Evolutionary conservation across 1,140 invertebrate genomes (phyloP).

Genomic region (Amphibalanus amphitrite): DNA sequence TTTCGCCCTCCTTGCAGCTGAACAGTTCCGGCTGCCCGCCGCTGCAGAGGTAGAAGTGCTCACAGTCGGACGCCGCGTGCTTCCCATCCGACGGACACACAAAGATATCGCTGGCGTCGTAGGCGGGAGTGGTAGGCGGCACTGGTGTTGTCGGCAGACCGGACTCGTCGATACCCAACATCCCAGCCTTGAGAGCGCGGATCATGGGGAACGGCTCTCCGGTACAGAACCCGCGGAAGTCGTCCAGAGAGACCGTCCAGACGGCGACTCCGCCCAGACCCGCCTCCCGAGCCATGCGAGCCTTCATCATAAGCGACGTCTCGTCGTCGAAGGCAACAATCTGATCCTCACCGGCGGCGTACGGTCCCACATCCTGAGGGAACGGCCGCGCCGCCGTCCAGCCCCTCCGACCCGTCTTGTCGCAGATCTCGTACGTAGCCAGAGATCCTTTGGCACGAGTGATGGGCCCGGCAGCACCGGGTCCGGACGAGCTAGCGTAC

Average conservation of each 20-base stretch:
- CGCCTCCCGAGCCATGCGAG: background rate
- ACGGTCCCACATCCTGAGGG: background rate
- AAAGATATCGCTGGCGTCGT: background rate
- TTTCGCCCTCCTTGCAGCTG: background rate
- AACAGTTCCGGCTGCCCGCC: background rate
- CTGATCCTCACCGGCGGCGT: background rate
- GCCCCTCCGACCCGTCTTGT: background rate
- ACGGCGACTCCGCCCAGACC: background rate
- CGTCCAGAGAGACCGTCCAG: background rate
- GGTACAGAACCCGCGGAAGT: conserved; percentile 3
- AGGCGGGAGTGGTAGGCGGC: background rate
- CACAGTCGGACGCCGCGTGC: background rate
- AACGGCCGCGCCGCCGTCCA: background rate
- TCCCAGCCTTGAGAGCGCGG: background rate
- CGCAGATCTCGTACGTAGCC: background rate
- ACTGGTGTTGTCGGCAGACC: background rate
- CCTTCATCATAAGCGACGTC: background rate
- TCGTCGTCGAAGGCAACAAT: background rate
- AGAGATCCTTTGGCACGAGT: background rate
- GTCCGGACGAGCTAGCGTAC: background rate
- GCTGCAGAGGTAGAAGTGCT: background rate
- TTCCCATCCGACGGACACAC: background rate
- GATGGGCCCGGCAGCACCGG: background rate
- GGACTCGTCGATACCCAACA: background rate
- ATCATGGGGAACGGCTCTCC: background rate